These are phyloP conservation scores for Gryllus bimaculatus DNA, from an alignment of 1,140 invertebrate genomes.

Conservation along the genomic window DNA sequence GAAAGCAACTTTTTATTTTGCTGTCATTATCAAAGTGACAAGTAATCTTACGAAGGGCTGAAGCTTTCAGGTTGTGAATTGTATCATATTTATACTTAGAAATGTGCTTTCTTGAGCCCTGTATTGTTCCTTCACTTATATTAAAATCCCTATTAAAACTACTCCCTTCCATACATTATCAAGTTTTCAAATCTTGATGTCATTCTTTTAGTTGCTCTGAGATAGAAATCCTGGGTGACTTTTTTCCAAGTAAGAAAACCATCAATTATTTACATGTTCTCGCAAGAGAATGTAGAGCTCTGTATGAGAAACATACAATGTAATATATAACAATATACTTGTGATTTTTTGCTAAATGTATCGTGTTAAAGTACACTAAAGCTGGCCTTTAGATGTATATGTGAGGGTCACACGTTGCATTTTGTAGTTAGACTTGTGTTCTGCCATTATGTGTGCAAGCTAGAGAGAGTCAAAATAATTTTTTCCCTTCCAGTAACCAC, in stretches of 20 bases:
- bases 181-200: too few species aligned
- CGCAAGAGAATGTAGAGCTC: not conserved
- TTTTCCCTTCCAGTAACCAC: too few species aligned
- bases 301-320: not conserved
- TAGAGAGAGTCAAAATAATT: not conserved
- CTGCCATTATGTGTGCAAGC: not conserved
- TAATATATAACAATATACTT: not conserved
- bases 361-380: not conserved
- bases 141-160: too few species aligned
- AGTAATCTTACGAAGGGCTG: not conserved
- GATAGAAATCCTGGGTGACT: too few species aligned
- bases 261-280: too few species aligned
- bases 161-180: too few species aligned
- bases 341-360: constrained; percentile 1
- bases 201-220: too few species aligned
- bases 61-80: not conserved
- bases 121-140: too few species aligned
- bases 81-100: not conserved
- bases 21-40: not conserved
- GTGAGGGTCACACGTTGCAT: not conserved
- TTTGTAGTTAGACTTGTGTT: not conserved
- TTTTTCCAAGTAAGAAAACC: too few species aligned
- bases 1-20: not conserved
- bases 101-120: not conserved
- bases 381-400: not conserved